Evolutionary conservation across 2,113 vertebrate genomes (phyloP), one percentile per base, ranked within the genome.

Genomic region (Cynoglossus semilaevis): DNA sequence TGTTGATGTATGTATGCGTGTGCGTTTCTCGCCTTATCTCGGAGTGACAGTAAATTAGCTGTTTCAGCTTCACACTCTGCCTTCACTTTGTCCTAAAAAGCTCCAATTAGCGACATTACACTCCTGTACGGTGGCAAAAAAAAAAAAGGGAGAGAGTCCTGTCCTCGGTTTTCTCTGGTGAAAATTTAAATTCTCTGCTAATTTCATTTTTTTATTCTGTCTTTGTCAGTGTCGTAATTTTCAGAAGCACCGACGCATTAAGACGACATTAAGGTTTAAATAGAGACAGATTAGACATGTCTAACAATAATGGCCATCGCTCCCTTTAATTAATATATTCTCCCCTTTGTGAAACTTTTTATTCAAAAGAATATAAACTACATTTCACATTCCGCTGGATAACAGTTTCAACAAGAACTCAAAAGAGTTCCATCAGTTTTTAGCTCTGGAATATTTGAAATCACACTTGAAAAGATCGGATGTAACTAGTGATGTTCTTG

Each of bases 61-160:
- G 76, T 71, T 51, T 54, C 51, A 37, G 64, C 64, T 44, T 72
- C 64, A 55, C 67, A 38, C 54, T 55, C 63, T 63, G 63, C 68
- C 77, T 29, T 74, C 3, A 6, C 35, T 17, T 8, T 40, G 16
- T 74, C 67, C 80, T 67, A 77, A 63, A 81, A 75, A 81, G 76
- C 78, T 71, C 58, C 76, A 79, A 81, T 85, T 85, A 81, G 75
- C 71, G 71, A 73, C 71, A 66, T 73, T 77, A 81, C 56, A 57
- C 19, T 63, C 55, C 16, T 3, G 61, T 45, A 55, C 65, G 52
- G n/a, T 47, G 15, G 19, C 2, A 51, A 2, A 44, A 2, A 53
- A 9, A 22, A 9, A 63, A 37, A 2, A 51, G 44, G 70, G n/a
- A 43, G 35, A 36, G 42, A n/a, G 35, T 29, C 14, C 45, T 35